Base-by-base conservation (phyloP, 2,888 invertebrate species). In the Caenorhabditis imperialis region DNA sequence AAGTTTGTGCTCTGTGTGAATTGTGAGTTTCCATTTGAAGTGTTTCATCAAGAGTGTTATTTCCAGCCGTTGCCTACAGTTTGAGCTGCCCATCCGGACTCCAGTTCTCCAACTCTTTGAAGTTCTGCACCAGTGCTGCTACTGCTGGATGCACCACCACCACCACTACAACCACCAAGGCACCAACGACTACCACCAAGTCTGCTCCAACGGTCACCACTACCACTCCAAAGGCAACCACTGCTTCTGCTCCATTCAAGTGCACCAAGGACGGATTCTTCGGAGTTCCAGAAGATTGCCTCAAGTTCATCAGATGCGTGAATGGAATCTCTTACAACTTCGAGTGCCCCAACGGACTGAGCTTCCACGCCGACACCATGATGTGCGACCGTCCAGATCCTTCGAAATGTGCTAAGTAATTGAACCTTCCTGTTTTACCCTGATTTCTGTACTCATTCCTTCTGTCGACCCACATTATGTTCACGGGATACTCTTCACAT, bases 191-290 rank as follows among this genome's bases (percentile, higher is more conserved):
- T 1, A 57, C 69, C 1, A 74, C 63, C 1, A 61, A 57, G 5
- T n/a, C 71, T 14, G 30, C 63, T 12, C 51, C 75, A 25, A 60
- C 71, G 7, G 50, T 69, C 14, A 70, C 50, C 8, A 72, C 72
- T 4, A 60, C 72, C 1, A 48, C 58, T 10, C 18, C 37, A 10
- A 37, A 20, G 6, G 27, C 55, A 27, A 57, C 72, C 1, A 54
- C 58, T 10, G 23, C 53, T 25, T 14, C 62, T 16, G 51, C 30
- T 4, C 22, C 70, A 20, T 87, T 85, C 75, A 65, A 65, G 16
- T 87, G 87, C 69, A 57, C 67, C 1, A 50, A 72, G 4, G 87
- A 87, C 38, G 87, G 87, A 4, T 87, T 87, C 72, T 87, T 79
- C 60, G 74, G 81, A 4, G 85, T 86, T 55, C 77, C 81, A 6